A percentile compares a stretch with the other conserved stretches of the same genome.
Conservation (phyloP, 2,888 invertebrate genomes). For the Teleiodes luculella region DNA sequence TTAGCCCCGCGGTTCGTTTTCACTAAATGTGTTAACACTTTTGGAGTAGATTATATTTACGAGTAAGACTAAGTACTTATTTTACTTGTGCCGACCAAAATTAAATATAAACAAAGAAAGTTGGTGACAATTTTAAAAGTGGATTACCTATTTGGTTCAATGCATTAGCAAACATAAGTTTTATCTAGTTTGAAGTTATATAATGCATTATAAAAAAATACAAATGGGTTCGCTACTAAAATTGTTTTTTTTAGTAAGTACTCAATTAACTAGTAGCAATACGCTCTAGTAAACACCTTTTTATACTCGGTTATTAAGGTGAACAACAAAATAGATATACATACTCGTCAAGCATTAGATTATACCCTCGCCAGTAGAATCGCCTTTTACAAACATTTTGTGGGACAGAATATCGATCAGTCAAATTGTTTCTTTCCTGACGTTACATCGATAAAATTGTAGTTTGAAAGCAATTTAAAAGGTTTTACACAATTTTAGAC, state of each 20-base stretch:
- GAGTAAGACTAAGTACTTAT: too few species aligned
- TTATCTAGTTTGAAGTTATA: too few species aligned
- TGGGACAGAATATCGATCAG: neutral
- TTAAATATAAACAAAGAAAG: constrained; percentile 4
- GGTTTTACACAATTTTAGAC: neutral
- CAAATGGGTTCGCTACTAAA: too few species aligned
- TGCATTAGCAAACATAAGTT: too few species aligned
- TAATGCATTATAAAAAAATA: too few species aligned
- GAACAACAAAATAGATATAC: neutral
- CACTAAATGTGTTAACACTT: constrained; percentile 11
- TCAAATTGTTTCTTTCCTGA: neutral
- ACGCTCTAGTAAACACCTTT: neutral
- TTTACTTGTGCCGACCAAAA: neutral
- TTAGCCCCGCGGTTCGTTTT: neutral
- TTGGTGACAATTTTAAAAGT: neutral
- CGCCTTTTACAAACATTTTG: neutral
- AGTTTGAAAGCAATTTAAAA: constrained; percentile 2
- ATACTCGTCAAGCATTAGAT: neutral
- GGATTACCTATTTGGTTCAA: neutral
- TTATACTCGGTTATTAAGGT: neutral
- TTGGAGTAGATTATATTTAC: neutral
- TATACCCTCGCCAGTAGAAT: neutral
- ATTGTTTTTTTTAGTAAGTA: too few species aligned
- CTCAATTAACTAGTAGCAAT: neutral
- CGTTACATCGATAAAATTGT: constrained; percentile 7